Evolutionary conservation across 1,140 invertebrate genomes (phyloP).

Genomic region (Conus ventricosus): DNA sequence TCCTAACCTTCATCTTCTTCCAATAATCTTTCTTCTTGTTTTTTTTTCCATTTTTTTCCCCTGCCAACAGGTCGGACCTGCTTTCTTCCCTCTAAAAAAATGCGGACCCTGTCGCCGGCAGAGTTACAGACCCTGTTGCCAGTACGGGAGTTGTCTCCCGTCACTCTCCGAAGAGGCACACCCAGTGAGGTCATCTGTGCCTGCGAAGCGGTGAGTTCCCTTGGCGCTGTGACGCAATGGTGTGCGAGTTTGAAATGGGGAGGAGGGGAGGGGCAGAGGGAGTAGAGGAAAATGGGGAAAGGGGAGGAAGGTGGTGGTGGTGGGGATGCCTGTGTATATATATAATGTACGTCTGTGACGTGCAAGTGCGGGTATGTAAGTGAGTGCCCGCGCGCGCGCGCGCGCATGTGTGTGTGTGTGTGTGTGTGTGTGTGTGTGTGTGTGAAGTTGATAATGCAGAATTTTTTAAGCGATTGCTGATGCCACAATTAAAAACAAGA

Average conservation of each 20-base stretch:
- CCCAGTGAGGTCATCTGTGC: background rate
- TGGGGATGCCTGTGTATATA: no score
- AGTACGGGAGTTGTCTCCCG: conserved; percentile 10
- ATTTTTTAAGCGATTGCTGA: no score
- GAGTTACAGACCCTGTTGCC: background rate
- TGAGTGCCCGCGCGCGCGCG: background rate
- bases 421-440: conserved; percentile 1
- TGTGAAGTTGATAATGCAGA: background rate
- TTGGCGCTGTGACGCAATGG: background rate
- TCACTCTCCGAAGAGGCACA: background rate
- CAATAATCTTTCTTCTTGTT: background rate
- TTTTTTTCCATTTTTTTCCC: background rate
- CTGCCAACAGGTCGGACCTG: background rate
- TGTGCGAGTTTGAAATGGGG: no score
- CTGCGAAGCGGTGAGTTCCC: background rate
- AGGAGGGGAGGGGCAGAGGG: no score
- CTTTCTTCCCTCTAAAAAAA: background rate
- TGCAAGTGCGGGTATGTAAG: no score
- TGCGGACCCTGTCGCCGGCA: background rate
- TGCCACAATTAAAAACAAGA: no score
- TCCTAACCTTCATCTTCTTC: background rate
- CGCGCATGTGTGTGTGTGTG: background rate
- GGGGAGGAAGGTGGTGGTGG: no score
- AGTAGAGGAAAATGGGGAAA: no score
- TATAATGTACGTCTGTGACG: no score